Evolutionary conservation across 2,888 invertebrate species (phyloP), one percentile per base, ranked within the genome.

Genomic region (Macrophya alboannulata): DNA sequence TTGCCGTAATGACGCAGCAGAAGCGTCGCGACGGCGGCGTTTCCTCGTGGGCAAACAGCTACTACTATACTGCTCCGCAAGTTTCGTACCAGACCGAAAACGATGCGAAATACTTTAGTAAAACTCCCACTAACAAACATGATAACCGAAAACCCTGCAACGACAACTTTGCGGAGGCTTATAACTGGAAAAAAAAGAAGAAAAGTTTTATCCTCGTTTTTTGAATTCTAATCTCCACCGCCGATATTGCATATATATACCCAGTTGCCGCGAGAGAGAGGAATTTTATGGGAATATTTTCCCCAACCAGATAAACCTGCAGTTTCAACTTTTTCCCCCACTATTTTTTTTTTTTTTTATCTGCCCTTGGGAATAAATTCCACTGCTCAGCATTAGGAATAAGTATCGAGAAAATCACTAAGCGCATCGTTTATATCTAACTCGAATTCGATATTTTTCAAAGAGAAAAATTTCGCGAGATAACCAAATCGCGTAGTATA

Each of bases 1-100:
- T 77, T 17, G 77, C 51, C 37, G 48, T 55, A 55, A 77, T 77
- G 77, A 77, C 77, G 51, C 48, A 77, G 77, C 31, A 55, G 77
- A 77, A 77, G 51, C 77, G 55, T 77, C 51, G 31, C 77, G 77
- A 77, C 51, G 37, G 15, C 31, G 25, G 31, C 31, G 77, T 31
- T 31, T 77, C 9, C 55, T 77, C 48, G 77, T 77, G 31, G 55
- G 37, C 77, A 37, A 77, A 77, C 77, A 77, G 55, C 77, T n/a
- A 77, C 77, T n/a, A 77, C 37, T 55, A 71, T 71, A 43, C n/a
- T 77, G 17, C 8, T 43, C 17, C 51, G n/a, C 25, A 37, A 31
- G 48, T 40, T 77, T 5, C 51, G 55, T 77, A 2, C 77, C 77
- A 55, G 37, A 51, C 76, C 77, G n/a, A n/a, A 51, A 17, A 25